phyloP scores from a whole-genome alignment of 2,888 invertebrate species.

The Phania funesta region DNA sequence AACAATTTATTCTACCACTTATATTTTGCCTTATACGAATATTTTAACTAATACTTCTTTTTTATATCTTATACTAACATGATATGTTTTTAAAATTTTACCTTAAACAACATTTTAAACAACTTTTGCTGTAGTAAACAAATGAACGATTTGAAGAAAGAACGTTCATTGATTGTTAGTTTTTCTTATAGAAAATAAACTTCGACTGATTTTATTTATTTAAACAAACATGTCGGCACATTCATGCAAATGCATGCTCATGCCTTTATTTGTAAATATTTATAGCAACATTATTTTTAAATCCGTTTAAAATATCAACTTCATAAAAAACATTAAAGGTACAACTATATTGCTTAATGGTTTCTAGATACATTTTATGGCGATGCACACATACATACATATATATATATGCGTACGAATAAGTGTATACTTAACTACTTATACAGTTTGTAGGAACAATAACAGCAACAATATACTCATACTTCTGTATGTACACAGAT shows the following conservation, averaged over 20 bases:
- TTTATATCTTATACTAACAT: too few relatives aligned
- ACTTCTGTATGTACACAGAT: neutral
- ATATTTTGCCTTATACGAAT: too few relatives aligned
- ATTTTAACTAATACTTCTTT: too few relatives aligned
- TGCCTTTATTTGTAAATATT: slow-evolving; percentile 13
- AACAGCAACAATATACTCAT: slow-evolving; percentile 5
- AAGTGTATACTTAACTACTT: slow-evolving; percentile 29
- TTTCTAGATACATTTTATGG: slow-evolving; percentile 16
- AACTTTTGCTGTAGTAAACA: too few relatives aligned
- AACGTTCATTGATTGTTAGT: too few relatives aligned
- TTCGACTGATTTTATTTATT: neutral
- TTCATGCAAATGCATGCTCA: neutral
- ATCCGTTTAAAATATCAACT: neutral
- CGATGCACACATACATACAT: neutral
- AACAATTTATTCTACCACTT: too few relatives aligned
- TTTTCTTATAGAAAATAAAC: too few relatives aligned
- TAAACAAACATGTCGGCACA: neutral
- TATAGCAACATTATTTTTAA: neutral
- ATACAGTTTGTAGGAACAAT: slow-evolving; percentile 24
- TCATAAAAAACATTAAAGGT: slow-evolving; percentile 13
- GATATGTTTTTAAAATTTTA: too few relatives aligned
- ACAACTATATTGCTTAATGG: slow-evolving; percentile 10
- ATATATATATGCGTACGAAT: neutral
- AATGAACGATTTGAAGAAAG: too few relatives aligned
- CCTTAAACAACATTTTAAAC: too few relatives aligned